A percentile compares a stretch with the other conserved stretches of the same genome.
Evolutionary conservation across 2,888 invertebrate species (phyloP).

Genomic region (Habroteleia sp.): DNA sequence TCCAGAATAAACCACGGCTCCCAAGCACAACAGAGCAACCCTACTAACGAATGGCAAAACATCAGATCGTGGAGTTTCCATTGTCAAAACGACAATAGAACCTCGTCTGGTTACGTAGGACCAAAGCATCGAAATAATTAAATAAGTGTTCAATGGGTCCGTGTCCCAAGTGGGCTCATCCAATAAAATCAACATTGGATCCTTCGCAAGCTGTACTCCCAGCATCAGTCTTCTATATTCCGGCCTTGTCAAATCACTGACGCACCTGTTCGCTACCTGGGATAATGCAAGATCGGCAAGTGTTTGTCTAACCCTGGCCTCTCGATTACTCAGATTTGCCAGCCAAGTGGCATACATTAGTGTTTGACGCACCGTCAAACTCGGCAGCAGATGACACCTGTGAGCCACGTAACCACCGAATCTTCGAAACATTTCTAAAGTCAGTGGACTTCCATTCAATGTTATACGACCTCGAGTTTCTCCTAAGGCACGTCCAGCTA

Average conservation of each 20-base stretch:
- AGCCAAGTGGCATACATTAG: slow-evolving; percentile 87
- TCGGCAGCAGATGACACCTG: slow-evolving; percentile 91
- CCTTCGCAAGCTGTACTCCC: slow-evolving; percentile 95
- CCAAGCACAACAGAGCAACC: slow-evolving; percentile 93
- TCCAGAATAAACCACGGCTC: slow-evolving; percentile 95
- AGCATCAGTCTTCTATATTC: slow-evolving; percentile 95
- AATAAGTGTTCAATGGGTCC: slow-evolving; percentile 96
- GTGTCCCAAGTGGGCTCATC: slow-evolving; percentile 97
- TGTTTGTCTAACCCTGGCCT: slow-evolving; percentile 93
- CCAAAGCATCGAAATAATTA: slow-evolving; percentile 95
- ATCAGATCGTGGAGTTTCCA: slow-evolving; percentile 96
- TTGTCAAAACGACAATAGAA: slow-evolving; percentile 93
- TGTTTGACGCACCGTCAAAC: slow-evolving; percentile 93
- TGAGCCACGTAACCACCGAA: slow-evolving; percentile 95
- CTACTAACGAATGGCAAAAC: slow-evolving; percentile 97
- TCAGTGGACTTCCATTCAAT: slow-evolving; percentile 92
- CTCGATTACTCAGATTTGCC: slow-evolving; percentile 77
- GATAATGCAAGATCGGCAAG: slow-evolving; percentile 96
- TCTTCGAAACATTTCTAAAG: slow-evolving; percentile 90
- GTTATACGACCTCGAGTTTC: slow-evolving; percentile 94
- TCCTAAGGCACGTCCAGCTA: slow-evolving; percentile 86
- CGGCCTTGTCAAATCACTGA: slow-evolving; percentile 92
- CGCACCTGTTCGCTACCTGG: slow-evolving; percentile 92
- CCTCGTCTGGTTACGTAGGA: slow-evolving; percentile 95
- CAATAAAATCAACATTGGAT: slow-evolving; percentile 93